These are phyloP conservation scores for Ornithorhynchus anatinus DNA, from an alignment of 2,113 vertebrate genomes.

Conservation along the genomic window DNA sequence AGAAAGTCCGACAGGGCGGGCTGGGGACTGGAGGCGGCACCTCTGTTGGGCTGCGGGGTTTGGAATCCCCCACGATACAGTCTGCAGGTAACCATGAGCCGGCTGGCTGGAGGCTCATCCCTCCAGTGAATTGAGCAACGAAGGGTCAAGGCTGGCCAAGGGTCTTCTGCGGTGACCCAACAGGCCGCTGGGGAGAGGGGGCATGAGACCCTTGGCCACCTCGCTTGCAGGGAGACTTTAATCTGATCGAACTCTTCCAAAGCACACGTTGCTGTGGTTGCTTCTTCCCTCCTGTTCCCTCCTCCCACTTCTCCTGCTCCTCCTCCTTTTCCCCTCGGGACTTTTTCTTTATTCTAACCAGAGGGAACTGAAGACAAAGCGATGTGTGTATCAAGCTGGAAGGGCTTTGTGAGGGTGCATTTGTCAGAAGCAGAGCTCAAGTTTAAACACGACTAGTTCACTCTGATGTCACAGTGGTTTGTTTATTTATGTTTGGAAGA, in stretches of 20 bases:
- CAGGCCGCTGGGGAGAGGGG: no score
- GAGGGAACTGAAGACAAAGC: constrained; percentile 40
- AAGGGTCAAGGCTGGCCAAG: background rate
- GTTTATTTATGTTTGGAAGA: constrained; percentile 64
- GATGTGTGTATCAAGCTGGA: constrained; percentile 7
- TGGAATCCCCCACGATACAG: no score
- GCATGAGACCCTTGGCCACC: no score
- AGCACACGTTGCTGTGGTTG: no score
- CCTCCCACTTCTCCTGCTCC: background rate
- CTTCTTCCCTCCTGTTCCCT: no score
- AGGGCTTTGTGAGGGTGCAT: background rate
- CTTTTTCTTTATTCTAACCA: constrained; percentile 24
- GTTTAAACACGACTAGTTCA: constrained; percentile 52
- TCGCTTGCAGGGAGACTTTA: no score
- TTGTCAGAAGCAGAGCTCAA: constrained; percentile 16
- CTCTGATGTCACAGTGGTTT: constrained; percentile 47
- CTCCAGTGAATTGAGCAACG: no score
- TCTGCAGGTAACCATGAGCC: no score
- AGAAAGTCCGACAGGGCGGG: constrained; percentile 22
- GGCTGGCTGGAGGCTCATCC: no score
- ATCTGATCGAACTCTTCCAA: no score
- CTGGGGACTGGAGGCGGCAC: background rate
- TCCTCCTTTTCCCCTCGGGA: no score
- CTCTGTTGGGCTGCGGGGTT: background rate
- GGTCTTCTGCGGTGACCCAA: no score